phyloP scores from a whole-genome alignment of 2,113 vertebrate species.

The Poecilia latipinna region DNA sequence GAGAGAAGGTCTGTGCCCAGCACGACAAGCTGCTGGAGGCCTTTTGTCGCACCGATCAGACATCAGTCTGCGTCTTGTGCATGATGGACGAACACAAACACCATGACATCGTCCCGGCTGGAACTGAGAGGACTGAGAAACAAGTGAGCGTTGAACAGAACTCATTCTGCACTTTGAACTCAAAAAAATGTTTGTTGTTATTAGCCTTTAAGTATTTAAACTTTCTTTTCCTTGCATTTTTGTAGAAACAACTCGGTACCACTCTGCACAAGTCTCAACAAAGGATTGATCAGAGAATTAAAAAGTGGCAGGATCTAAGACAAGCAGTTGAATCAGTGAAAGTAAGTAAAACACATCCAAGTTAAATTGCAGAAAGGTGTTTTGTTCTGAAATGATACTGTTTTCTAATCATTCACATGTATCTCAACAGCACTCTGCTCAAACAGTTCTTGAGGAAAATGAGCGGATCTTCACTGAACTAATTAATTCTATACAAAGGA shows the following conservation, averaged over 20 bases:
- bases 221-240: neutral
- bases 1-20: conserved; percentile 81
- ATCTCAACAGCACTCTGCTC: conserved; percentile 75
- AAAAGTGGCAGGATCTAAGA: conserved; percentile 80
- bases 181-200: neutral
- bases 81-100: conserved; percentile 84
- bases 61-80: conserved; percentile 80
- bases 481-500: conserved; percentile 74
- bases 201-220: neutral
- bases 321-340: conserved; percentile 77
- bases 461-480: conserved; percentile 80
- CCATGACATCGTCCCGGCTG: conserved; percentile 80
- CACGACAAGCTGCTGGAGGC: conserved; percentile 83
- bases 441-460: conserved; percentile 75
- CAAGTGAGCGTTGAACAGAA: conserved; percentile 65
- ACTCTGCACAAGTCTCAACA: conserved; percentile 78
- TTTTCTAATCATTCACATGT: neutral
- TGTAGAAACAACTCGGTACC: conserved; percentile 77
- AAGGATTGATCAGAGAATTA: conserved; percentile 78
- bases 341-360: conserved; percentile 40
- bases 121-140: conserved; percentile 81
- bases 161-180: neutral
- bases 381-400: neutral
- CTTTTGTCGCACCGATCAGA: conserved; percentile 81
- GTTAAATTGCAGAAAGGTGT: neutral